Evolutionary conservation across 1,140 invertebrate species (phyloP).

Genomic region (Cotesia chilonis): DNA sequence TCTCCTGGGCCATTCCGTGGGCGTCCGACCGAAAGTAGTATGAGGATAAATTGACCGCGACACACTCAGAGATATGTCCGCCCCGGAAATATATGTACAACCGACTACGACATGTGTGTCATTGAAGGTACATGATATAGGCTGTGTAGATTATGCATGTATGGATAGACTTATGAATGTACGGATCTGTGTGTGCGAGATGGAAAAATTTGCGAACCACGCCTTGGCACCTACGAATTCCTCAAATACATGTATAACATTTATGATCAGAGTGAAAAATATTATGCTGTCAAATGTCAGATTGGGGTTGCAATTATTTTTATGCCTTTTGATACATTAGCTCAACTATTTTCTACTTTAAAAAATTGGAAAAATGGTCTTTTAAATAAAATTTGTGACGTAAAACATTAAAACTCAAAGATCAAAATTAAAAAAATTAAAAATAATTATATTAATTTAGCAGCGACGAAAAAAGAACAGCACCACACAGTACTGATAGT

Average conservation of each 20-base stretch:
- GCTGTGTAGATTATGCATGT: too few species aligned
- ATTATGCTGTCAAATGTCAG: background rate
- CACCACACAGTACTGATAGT: too few species aligned
- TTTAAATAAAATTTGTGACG: too few species aligned
- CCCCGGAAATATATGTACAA: slow-evolving; percentile 13
- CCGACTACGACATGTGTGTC: background rate
- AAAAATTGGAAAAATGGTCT: too few species aligned
- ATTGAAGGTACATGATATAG: background rate
- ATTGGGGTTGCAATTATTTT: background rate
- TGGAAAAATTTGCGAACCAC: slow-evolving; percentile 3
- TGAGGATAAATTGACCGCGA: slow-evolving; percentile 21
- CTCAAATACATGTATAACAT: background rate
- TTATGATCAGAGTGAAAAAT: background rate
- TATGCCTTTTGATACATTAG: background rate
- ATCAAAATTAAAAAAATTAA: too few species aligned
- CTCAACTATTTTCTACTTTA: too few species aligned
- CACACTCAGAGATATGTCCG: background rate
- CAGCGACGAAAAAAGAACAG: too few species aligned
- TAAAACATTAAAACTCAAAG: too few species aligned
- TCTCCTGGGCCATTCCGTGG: background rate
- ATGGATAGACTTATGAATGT: background rate
- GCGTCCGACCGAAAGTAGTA: background rate
- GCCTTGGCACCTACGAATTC: slow-evolving; percentile 4
- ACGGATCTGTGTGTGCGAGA: background rate
- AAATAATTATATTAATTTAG: too few species aligned